phyloP scores from a whole-genome alignment of 92 coral and sea anemone genomes.

The Blastomussa wellsi region DNA sequence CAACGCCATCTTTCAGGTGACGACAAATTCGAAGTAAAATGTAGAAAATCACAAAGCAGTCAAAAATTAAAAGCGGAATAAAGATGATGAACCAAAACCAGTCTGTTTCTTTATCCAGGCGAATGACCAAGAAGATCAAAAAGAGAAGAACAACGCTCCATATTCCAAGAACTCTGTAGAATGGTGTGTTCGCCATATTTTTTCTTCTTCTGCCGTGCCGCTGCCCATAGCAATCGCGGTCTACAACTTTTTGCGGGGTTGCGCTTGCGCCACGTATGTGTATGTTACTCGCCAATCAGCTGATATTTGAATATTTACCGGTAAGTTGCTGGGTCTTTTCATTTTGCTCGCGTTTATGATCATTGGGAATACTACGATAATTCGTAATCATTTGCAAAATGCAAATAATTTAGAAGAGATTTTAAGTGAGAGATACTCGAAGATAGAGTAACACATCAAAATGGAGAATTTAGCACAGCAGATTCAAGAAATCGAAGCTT shows the following conservation, averaged over 20 bases:
- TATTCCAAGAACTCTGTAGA: slow-evolving; percentile 70
- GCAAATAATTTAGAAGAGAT: background rate
- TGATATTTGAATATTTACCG: background rate
- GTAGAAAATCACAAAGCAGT: slow-evolving; percentile 63
- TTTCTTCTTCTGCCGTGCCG: slow-evolving; percentile 11
- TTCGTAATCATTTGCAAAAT: background rate
- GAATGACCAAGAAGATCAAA: slow-evolving; percentile 80
- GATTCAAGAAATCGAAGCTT: slow-evolving; percentile 86
- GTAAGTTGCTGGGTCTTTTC: background rate
- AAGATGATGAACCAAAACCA: slow-evolving; percentile 94
- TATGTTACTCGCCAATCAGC: background rate
- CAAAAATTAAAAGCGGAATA: slow-evolving; percentile 79
- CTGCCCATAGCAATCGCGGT: slow-evolving; percentile 25
- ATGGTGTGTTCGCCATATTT: slow-evolving; percentile 72
- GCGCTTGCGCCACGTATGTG: slow-evolving; percentile 30
- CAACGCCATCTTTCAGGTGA: slow-evolving; percentile 70
- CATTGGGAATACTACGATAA: background rate
- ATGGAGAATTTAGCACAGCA: slow-evolving; percentile 64
- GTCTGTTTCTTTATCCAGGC: slow-evolving; percentile 79
- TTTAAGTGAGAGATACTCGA: no score
- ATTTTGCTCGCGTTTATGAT: background rate
- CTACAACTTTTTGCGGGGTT: background rate
- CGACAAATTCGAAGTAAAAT: slow-evolving; percentile 69
- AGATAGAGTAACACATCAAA: background rate
- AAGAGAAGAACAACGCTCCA: slow-evolving; percentile 90